phyloP scores from a whole-genome alignment of 2,797 vertebrate genomes.

The Lophotriccus pileatus region DNA sequence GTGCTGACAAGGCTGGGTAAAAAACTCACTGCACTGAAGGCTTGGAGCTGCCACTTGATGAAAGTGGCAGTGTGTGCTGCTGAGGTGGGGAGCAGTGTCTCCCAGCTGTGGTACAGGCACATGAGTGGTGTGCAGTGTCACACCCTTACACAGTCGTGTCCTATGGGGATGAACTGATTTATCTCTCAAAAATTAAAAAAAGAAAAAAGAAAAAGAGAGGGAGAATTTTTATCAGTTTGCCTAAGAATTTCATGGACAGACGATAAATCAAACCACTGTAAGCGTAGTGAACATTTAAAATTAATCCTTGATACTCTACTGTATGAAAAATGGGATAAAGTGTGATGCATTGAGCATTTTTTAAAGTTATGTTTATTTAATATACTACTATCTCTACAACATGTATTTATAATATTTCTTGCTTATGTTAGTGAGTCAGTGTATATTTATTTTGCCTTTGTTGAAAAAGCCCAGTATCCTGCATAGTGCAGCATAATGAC shows the following conservation, averaged over 20 bases:
- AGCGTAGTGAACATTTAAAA: not conserved
- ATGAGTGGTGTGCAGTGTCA: not conserved
- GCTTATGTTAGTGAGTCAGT: not conserved
- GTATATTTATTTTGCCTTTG: not conserved
- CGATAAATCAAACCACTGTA: not conserved
- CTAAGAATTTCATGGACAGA: not conserved
- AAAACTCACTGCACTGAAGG: not conserved
- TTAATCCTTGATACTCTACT: not conserved
- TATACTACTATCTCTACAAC: not conserved
- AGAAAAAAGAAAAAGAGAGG: not conserved
- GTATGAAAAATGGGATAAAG: not conserved
- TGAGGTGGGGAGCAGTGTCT: not conserved
- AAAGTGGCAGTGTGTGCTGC: not conserved
- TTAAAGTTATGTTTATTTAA: not conserved
- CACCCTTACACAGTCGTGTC: too few relatives aligned
- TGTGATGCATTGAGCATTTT: not conserved
- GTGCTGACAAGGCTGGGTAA: not conserved
- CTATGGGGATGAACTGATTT: not conserved
- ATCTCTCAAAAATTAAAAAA: not conserved
- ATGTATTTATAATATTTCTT: not conserved
- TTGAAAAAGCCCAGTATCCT: not conserved
- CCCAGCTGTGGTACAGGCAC: not conserved
- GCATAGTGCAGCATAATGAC: not conserved
- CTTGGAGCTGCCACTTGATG: fast-evolving
- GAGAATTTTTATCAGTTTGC: not conserved